Evolutionary conservation across 2,888 invertebrate genomes (phyloP).

Genomic region (Cheilosia vernalis): DNA sequence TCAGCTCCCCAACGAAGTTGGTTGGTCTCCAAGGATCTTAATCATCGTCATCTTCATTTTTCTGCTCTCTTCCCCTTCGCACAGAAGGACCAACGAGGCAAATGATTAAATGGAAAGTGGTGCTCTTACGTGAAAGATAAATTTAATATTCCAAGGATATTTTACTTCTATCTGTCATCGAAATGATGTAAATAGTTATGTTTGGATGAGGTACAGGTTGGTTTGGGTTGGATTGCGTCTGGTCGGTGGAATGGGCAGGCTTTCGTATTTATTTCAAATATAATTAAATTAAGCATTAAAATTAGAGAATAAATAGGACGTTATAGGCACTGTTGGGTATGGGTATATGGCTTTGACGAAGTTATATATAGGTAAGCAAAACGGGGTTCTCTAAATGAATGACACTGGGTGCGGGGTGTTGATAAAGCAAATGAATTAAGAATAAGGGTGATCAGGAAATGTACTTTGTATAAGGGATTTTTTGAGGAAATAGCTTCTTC

Average conservation of each 20-base stretch:
- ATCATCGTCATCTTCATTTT: constrained; percentile 53
- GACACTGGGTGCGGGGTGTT: no score
- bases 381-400: no score
- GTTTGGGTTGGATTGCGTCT: not conserved
- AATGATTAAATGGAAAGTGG: constrained; percentile 28
- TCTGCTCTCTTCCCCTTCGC: not conserved
- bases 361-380: not conserved
- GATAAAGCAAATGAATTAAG: no score
- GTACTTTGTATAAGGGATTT: no score
- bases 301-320: not conserved
- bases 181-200: constrained; percentile 19
- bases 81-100: not conserved
- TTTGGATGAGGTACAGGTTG: not conserved
- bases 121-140: constrained; percentile 18
- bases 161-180: constrained; percentile 32
- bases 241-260: not conserved
- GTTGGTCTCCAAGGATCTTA: constrained; percentile 61
- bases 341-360: not conserved
- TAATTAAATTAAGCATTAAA: not conserved
- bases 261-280: constrained; percentile 8
- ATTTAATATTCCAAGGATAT: constrained; percentile 24
- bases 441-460: no score
- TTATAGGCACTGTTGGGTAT: not conserved
- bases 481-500: no score
- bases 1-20: constrained; percentile 15